Base-by-base conservation (phyloP, 1,140 invertebrate genomes). In the Megathymus violae region DNA sequence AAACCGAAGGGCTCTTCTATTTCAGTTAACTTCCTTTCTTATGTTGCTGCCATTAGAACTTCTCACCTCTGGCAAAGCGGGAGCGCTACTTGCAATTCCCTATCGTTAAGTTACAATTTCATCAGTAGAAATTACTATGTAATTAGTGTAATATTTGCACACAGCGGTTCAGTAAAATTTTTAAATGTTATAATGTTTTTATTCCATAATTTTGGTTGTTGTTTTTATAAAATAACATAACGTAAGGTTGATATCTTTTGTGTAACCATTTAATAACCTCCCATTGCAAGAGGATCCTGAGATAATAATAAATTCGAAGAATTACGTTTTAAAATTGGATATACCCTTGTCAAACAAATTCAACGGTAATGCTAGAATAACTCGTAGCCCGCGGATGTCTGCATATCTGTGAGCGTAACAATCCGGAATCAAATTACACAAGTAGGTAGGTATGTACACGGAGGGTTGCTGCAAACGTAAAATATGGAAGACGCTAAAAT, bases 1-100 rank as follows among this genome's bases (percentile, higher is more conserved):
- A 44, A 56, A 51, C 10, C 1, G 4, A 19, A 19, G n/a, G 0
- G 15, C 48, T 10, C 36, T 38, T 51, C 10, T 51, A 36, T 51
- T 51, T 51, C 14, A 50, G 27, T 50, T 50, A n/a, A 50, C 17
- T 34, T 36, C 36, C 1, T 19, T 31, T 43, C 15, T 58, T 44
- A 25, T n/a, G 44, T 46, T 17, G 25, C 25, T 13, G 13, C 22
- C 11, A 48, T 48, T 48, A 48, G 22, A 48, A 48, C 13, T 48
- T 13, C 17, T 48, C 13, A 11, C 46, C 25, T 27, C 22, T 4
- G 25, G 6, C 5, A 15, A 31, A 48, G n/a, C 2, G 43, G 16
- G 22, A n/a, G n/a, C 1, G 46, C 25, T 31, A 15, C 46, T 31
- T 15, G 44, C 44, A 46, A 46, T 48, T 46, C 6, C 14, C 44